Evolutionary conservation across 1,140 invertebrate genomes (phyloP).

Genomic region (Calosoma granatense): DNA sequence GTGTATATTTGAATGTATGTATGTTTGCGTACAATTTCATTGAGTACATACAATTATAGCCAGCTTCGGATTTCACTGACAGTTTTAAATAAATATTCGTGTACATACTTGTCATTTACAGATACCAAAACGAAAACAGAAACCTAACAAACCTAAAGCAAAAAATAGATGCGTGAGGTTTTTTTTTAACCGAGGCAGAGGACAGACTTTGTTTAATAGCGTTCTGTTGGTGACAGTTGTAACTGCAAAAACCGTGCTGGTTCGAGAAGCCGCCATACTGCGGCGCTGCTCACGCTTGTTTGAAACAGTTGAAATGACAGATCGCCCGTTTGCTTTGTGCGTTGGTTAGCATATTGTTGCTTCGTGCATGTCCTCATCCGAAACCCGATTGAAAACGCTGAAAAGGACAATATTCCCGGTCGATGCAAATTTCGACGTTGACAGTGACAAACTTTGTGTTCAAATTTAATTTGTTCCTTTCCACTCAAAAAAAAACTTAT

Average conservation of each 20-base stretch:
- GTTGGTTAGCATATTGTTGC: background rate
- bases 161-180: slow-evolving; percentile 1
- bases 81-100: background rate
- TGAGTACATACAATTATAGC: too few relatives aligned
- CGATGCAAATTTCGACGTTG: background rate
- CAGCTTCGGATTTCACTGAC: too few relatives aligned
- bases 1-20: too few relatives aligned
- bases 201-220: slow-evolving; percentile 20
- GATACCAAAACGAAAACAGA: background rate
- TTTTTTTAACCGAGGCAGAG: background rate
- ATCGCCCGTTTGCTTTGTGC: background rate
- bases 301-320: slow-evolving; percentile 4
- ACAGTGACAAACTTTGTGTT: background rate
- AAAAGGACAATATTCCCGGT: background rate
- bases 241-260: background rate
- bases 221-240: slow-evolving; percentile 18
- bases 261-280: background rate
- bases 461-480: background rate
- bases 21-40: too few relatives aligned
- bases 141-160: background rate
- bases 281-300: background rate
- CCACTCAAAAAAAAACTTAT: too few relatives aligned
- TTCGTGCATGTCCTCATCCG: too few relatives aligned
- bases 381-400: too few relatives aligned
- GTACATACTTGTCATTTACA: slow-evolving; percentile 7